These are phyloP conservation scores for Leptinotarsa defecta DNA, from an alignment of 1,140 invertebrate species.

Conservation along the genomic window DNA sequence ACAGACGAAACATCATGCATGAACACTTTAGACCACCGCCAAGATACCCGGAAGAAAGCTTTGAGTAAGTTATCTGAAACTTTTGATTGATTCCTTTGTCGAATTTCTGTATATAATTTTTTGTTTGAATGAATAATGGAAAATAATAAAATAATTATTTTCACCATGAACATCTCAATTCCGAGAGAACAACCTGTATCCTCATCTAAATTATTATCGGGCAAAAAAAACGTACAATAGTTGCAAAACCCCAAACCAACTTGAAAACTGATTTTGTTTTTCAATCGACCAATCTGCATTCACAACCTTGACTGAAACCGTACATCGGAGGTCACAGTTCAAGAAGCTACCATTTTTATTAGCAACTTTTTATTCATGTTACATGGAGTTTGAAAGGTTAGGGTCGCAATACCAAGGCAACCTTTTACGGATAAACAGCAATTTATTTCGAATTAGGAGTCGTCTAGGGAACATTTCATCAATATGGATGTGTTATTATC, in stretches of 20 bases:
- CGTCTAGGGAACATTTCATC: conserved; percentile 1
- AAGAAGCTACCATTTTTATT: conserved; percentile 5
- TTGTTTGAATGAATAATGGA: too few relatives aligned
- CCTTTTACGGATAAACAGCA: neutral
- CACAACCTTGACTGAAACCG: neutral
- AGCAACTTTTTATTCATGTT: neutral
- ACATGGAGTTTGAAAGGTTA: conserved; percentile 1
- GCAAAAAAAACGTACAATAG: neutral
- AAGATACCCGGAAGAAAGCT: too few relatives aligned
- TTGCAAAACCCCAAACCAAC: neutral
- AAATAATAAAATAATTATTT: too few relatives aligned
- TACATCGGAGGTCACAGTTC: neutral
- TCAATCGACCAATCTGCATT: neutral
- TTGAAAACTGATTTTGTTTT: neutral
- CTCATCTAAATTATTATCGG: too few relatives aligned
- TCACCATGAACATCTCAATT: too few relatives aligned
- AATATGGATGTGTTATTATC: conserved; percentile 6
- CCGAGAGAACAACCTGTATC: too few relatives aligned
- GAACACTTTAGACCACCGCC: too few relatives aligned
- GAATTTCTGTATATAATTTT: too few relatives aligned
- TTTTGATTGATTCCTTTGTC: too few relatives aligned
- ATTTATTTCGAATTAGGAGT: conserved; percentile 8
- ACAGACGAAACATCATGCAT: too few relatives aligned
- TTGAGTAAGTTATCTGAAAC: too few relatives aligned
- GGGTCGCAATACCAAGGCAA: neutral